These are phyloP conservation scores for Lindbergichthys nudifrons DNA, from an alignment of 2,797 vertebrate species.

Conservation along the genomic window DNA sequence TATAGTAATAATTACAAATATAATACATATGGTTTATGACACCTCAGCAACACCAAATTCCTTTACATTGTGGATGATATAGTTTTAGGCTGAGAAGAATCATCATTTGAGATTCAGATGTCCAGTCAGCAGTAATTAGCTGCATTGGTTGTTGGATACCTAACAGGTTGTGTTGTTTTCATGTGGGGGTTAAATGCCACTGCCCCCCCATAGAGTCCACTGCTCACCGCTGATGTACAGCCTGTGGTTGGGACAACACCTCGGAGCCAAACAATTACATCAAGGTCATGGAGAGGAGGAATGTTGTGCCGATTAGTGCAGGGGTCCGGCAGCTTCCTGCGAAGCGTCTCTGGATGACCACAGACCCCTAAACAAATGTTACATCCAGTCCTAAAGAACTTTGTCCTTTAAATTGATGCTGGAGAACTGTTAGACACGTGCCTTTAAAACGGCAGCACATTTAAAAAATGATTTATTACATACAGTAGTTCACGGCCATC, in stretches of 20 bases:
- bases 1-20: neutral
- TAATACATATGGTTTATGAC: too few species aligned
- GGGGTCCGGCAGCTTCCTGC: constrained; percentile 52
- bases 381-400: neutral
- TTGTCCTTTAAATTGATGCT: too few species aligned
- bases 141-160: constrained; percentile 51
- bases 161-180: constrained; percentile 71
- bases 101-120: constrained; percentile 22
- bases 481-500: neutral
- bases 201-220: constrained; percentile 40
- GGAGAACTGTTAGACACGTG: neutral
- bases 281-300: constrained; percentile 83
- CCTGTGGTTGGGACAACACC: constrained; percentile 71
- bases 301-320: constrained; percentile 76
- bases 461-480: neutral
- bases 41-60: neutral
- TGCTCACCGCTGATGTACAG: constrained; percentile 50
- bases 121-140: constrained; percentile 72
- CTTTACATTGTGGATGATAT: neutral
- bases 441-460: neutral
- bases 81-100: neutral
- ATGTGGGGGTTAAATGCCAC: constrained; percentile 73
- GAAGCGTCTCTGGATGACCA: constrained; percentile 16
- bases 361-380: neutral
- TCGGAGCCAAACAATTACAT: constrained; percentile 80